Conservation (phyloP, 2,113 vertebrate genomes). For the Mus musculus region DNA sequence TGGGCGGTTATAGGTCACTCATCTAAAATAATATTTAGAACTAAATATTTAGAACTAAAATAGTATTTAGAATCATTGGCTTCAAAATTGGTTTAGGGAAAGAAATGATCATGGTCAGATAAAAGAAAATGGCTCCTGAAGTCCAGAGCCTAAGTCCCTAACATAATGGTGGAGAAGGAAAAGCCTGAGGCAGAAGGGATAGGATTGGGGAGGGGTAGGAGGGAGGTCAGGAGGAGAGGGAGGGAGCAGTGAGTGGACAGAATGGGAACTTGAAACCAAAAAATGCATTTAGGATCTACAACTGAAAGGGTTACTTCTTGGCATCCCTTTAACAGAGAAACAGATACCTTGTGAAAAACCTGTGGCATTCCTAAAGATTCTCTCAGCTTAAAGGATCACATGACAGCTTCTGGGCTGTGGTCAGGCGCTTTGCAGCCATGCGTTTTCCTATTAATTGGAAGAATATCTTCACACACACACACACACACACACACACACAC, state of each 20-base stretch:
- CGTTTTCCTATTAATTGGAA: conserved; percentile 44
- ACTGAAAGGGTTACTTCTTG: conserved; percentile 33
- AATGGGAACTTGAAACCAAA: conserved; percentile 19
- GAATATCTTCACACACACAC: not conserved
- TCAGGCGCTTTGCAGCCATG: conserved; percentile 71
- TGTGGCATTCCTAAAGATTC: conserved; percentile 53
- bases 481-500: too few relatives aligned
- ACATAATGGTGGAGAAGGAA: not conserved
- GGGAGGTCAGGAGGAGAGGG: not conserved
- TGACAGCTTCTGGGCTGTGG: conserved; percentile 77
- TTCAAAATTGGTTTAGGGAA: conserved; percentile 46
- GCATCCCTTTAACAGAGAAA: conserved; percentile 68
- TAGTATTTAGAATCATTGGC: not conserved
- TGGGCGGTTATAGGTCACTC: not conserved
- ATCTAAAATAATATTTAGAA: conserved; percentile 3
- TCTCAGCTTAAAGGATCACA: conserved; percentile 65
- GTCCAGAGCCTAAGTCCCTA: not conserved
- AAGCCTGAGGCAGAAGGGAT: not conserved
- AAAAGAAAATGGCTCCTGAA: not conserved
- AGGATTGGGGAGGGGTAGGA: not conserved
- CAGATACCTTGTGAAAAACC: conserved; percentile 63
- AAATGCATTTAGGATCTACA: conserved; percentile 38
- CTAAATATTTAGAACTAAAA: not conserved
- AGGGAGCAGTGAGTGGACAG: not conserved
- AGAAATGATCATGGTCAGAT: not conserved